Evolutionary conservation across 37 sponge, comb jelly and placozoan genomes (phyloP).

Genomic region (Ianthella basta): DNA sequence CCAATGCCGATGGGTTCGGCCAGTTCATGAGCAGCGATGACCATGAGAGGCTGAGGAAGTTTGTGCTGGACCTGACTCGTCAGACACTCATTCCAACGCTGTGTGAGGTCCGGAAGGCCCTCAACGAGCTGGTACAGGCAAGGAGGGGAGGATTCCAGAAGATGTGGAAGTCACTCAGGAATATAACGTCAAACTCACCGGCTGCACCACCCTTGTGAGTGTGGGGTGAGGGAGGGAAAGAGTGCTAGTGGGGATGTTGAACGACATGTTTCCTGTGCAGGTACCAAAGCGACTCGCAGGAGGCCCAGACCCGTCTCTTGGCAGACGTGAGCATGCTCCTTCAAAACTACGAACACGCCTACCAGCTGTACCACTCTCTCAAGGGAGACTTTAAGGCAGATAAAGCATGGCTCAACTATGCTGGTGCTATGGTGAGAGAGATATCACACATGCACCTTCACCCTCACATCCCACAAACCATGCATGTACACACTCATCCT

Average conservation of each 20-base stretch:
- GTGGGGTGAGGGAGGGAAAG: neutral
- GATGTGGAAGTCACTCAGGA: constrained; percentile 18
- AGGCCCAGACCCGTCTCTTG: constrained; percentile 78
- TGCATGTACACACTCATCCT: neutral
- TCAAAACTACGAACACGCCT: constrained; percentile 91
- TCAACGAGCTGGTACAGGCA: constrained; percentile 63
- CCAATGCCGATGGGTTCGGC: constrained; percentile 36
- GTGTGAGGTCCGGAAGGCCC: constrained; percentile 49
- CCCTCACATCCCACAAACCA: too few relatives aligned
- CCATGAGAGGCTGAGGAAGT: constrained; percentile 56
- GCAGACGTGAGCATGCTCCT: constrained; percentile 93
- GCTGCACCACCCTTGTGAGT: constrained; percentile 7
- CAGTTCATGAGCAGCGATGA: constrained; percentile 59
- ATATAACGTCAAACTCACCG: neutral
- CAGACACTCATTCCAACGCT: constrained; percentile 58
- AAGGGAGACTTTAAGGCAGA: constrained; percentile 90
- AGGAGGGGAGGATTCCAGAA: neutral
- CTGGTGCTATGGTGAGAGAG: constrained; percentile 81
- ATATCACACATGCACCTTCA: constrained; percentile 12
- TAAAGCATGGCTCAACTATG: constrained; percentile 85
- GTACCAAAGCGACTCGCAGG: constrained; percentile 77
- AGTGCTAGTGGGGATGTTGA: too few relatives aligned
- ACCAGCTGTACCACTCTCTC: constrained; percentile 78
- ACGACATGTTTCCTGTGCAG: constrained; percentile 55
- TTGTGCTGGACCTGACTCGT: constrained; percentile 59